phyloP scores from a whole-genome alignment of 2,113 vertebrate genomes.

The Diadophis punctatus region DNA sequence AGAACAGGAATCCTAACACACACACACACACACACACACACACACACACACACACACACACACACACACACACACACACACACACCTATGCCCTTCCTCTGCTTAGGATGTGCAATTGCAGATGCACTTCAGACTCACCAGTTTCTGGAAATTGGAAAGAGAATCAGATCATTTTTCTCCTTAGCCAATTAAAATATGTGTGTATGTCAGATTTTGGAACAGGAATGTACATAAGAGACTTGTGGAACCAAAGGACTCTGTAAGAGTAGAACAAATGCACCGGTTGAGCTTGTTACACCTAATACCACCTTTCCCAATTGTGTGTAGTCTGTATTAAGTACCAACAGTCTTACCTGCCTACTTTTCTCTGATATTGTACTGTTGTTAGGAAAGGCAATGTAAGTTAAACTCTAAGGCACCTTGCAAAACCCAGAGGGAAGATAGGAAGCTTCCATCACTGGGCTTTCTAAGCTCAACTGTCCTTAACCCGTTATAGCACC shows the following conservation, averaged over 20 bases:
- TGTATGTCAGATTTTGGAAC: neutral
- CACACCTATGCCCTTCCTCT: neutral
- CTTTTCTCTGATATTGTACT: neutral
- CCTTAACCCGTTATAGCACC: neutral
- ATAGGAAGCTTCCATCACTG: neutral
- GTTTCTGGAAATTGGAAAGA: neutral
- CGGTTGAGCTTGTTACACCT: too few species aligned
- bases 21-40: too few species aligned
- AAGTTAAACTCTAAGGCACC: neutral
- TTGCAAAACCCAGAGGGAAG: neutral
- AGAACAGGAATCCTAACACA: neutral
- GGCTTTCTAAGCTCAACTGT: neutral
- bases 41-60: too few species aligned
- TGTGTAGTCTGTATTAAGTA: neutral
- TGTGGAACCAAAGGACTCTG: neutral
- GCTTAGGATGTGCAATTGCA: neutral
- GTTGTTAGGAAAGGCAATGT: neutral
- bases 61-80: too few species aligned
- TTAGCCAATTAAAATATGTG: neutral
- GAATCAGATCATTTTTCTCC: neutral
- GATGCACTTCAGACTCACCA: fast-evolving
- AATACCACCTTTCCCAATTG: neutral
- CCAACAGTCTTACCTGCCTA: neutral
- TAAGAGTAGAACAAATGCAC: neutral
- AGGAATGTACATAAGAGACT: neutral